Conservation (phyloP, 2,888 invertebrate genomes). For the Drosophila algonquin region DNA sequence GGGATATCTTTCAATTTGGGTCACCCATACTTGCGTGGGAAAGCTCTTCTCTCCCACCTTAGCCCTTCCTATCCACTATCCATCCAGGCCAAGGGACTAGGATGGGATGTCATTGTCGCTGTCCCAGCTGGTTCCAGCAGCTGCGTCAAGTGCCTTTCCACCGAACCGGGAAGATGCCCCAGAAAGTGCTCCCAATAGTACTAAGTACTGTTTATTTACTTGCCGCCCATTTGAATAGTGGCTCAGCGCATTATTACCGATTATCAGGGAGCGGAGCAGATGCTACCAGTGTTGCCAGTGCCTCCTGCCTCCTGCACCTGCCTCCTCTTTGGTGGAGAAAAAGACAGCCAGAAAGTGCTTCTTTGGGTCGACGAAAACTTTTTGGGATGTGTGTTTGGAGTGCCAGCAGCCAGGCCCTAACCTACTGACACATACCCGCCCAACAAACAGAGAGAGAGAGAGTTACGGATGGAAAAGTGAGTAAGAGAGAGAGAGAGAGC, state of each 20-base stretch:
- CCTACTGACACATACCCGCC: constrained; percentile 59
- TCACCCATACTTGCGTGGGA: constrained; percentile 29
- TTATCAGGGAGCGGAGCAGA: constrained; percentile 72
- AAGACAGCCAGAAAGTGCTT: constrained; percentile 17
- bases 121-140: neutral
- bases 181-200: constrained; percentile 45
- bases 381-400: constrained; percentile 14
- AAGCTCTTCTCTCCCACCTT: neutral
- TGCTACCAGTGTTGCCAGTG: constrained; percentile 52
- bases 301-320: neutral
- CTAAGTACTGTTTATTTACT: constrained; percentile 63
- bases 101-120: neutral
- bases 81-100: constrained; percentile 7
- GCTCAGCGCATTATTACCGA: constrained; percentile 70
- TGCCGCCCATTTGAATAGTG: constrained; percentile 65
- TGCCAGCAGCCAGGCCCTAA: constrained; percentile 39
- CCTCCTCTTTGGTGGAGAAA: neutral
- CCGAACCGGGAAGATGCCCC: constrained; percentile 18
- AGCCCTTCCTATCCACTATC: neutral
- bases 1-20: constrained; percentile 43
- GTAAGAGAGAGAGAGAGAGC: constrained; percentile 3
- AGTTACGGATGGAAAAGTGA: neutral
- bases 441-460: constrained; percentile 13
- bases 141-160: constrained; percentile 37
- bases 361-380: neutral